Evolutionary conservation across 2,888 invertebrate species (phyloP).

Genomic region (Andrena bicolor): DNA sequence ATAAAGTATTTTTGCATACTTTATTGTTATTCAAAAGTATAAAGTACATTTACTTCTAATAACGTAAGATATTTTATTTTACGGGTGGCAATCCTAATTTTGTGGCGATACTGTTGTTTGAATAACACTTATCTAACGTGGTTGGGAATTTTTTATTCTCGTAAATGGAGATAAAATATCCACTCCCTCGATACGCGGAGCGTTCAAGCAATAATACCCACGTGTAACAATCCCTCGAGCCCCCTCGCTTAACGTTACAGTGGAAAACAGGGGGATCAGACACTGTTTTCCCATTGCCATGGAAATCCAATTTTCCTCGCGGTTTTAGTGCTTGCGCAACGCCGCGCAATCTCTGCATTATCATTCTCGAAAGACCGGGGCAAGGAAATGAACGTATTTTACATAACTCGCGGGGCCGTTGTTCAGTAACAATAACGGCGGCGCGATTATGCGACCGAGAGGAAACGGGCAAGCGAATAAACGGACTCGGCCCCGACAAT

Average conservation of each 20-base stretch:
- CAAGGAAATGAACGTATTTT: slow-evolving; percentile 34
- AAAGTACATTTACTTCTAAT: too few relatives aligned
- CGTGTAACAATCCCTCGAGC: too few relatives aligned
- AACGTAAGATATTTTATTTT: too few relatives aligned
- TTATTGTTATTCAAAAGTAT: too few relatives aligned
- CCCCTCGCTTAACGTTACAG: background rate
- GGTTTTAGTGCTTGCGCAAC: slow-evolving; percentile 31
- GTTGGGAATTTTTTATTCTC: too few relatives aligned
- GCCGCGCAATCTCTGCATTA: slow-evolving; percentile 26
- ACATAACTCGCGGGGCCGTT: slow-evolving; percentile 22
- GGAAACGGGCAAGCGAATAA: background rate
- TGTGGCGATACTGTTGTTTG: too few relatives aligned
- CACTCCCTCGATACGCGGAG: too few relatives aligned
- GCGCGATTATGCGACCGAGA: background rate
- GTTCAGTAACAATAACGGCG: background rate
- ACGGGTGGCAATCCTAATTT: too few relatives aligned
- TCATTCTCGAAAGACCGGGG: slow-evolving; percentile 15
- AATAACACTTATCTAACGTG: too few relatives aligned
- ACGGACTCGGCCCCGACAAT: background rate
- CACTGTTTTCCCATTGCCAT: background rate
- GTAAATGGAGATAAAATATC: too few relatives aligned
- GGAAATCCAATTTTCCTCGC: slow-evolving; percentile 20
- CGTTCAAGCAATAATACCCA: too few relatives aligned
- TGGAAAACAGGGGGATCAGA: background rate
- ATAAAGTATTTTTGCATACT: too few relatives aligned